Evolutionary conservation across 2,797 vertebrate species (phyloP), one percentile per base, ranked within the genome.

Genomic region (Lithobates sylvaticus): DNA sequence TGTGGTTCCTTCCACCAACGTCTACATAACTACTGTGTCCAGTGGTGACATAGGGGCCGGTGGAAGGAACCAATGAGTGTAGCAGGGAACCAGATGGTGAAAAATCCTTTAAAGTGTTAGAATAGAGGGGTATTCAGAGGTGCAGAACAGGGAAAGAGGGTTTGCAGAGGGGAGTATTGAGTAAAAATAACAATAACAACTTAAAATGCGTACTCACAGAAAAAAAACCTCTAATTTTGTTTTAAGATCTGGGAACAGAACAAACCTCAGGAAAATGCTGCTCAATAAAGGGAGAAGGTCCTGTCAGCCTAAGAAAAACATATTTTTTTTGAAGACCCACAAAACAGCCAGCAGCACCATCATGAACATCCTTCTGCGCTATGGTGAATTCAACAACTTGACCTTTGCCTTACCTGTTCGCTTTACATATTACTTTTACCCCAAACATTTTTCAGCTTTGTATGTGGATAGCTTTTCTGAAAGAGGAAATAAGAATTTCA

Each of bases 361-460:
- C 82, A 90, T 96, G 84, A 97, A 97, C 89, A 91, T 97, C 42
- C 91, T 97, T 7, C 96, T 96, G 89, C 95, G 96, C 80, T 97
- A 95, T 0, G 96, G 96, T 0, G 96, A 97, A 84, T 94, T 2
- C 0, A 93, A 91, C 70, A 95, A 96, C 91, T 90, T 97, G 90
- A 95, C 93, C 29, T 97, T 97, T 0, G 96, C 96, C 27, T 93
- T 97, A 18, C 96, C 96, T 0, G 0, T 6, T 0, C 90, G 92
- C 12, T 87, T 91, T 76, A 93, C 88, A 73, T 96, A 97, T 89
- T 90, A 96, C 73, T 93, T 44, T 88, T 97, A 96, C 88, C 96
- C 96, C 0, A 2, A 13, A 2, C 91, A 89, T 85, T 97, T 97
- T 88, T 27, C 89, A n/a, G 89, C 95, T 0, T 81, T 79, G 23